Conservation (phyloP, 1,140 invertebrate genomes). For the Protaetia brevitarsis region DNA sequence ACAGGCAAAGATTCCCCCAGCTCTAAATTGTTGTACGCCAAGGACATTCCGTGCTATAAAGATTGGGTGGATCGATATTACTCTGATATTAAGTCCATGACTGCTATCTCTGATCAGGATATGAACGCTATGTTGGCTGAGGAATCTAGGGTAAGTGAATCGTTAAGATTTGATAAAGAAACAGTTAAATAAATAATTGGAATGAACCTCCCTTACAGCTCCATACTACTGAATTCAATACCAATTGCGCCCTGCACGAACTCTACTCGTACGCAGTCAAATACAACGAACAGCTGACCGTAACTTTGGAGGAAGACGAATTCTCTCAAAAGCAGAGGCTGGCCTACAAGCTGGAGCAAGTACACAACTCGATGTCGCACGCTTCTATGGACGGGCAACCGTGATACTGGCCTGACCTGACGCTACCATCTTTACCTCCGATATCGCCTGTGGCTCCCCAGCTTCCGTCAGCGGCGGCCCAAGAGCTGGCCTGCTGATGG, state of each 20-base stretch:
- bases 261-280: constrained; percentile 93
- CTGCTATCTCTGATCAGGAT: constrained; percentile 97
- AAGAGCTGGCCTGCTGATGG: constrained; percentile 49
- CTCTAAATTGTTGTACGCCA: constrained; percentile 97
- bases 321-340: constrained; percentile 95
- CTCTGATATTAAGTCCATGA: constrained; percentile 90
- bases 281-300: constrained; percentile 93
- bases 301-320: constrained; percentile 96
- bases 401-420: constrained; percentile 58
- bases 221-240: constrained; percentile 95
- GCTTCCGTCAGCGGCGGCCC: constrained; percentile 42
- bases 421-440: constrained; percentile 37
- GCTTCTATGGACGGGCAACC: constrained; percentile 68
- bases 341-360: constrained; percentile 92
- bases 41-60: constrained; percentile 99
- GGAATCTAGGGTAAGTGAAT: constrained; percentile 82
- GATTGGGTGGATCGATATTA: constrained; percentile 98
- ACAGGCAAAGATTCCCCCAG: constrained; percentile 95
- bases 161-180: constrained; percentile 9
- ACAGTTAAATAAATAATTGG: too few species aligned
- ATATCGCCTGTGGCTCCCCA: constrained; percentile 43
- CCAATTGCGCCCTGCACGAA: constrained; percentile 93
- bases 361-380: constrained; percentile 82
- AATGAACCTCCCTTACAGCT: too few species aligned
- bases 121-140: constrained; percentile 99